phyloP scores from a whole-genome alignment of 2,888 invertebrate genomes.

The Phaedon cochleariae region DNA sequence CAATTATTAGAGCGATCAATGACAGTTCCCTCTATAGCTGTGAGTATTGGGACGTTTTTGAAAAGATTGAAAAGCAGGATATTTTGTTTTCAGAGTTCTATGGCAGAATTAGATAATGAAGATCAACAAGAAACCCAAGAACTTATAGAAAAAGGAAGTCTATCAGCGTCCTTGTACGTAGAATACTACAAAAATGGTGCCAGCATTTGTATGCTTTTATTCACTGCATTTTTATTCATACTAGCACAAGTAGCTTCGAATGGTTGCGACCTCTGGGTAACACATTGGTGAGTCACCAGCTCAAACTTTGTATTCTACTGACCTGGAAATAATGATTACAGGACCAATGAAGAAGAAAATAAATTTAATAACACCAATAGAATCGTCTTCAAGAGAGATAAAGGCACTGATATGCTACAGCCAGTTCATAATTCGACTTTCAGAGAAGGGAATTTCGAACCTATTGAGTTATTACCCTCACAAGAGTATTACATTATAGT shows the following conservation, averaged over 20 bases:
- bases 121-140: slow-evolving; percentile 72
- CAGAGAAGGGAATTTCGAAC: background rate
- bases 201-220: slow-evolving; percentile 64
- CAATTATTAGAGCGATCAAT: slow-evolving; percentile 29
- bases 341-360: slow-evolving; percentile 5
- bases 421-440: background rate
- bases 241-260: slow-evolving; percentile 76
- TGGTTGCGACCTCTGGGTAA: slow-evolving; percentile 79
- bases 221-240: slow-evolving; percentile 67
- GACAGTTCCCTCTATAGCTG: slow-evolving; percentile 51
- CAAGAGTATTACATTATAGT: slow-evolving; percentile 63
- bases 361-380: background rate
- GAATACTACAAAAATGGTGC: slow-evolving; percentile 78
- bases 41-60: slow-evolving; percentile 33
- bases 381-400: background rate
- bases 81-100: slow-evolving; percentile 8
- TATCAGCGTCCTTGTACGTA: slow-evolving; percentile 70
- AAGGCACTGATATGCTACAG: background rate
- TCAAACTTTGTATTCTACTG: background rate
- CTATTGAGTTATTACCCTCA: background rate
- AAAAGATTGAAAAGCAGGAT: background rate
- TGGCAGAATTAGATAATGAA: slow-evolving; percentile 22
- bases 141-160: slow-evolving; percentile 70
- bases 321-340: background rate
- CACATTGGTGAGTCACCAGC: slow-evolving; percentile 70